Evolutionary conservation across 2,888 invertebrate species (phyloP).

Genomic region (Conus canariensis): DNA sequence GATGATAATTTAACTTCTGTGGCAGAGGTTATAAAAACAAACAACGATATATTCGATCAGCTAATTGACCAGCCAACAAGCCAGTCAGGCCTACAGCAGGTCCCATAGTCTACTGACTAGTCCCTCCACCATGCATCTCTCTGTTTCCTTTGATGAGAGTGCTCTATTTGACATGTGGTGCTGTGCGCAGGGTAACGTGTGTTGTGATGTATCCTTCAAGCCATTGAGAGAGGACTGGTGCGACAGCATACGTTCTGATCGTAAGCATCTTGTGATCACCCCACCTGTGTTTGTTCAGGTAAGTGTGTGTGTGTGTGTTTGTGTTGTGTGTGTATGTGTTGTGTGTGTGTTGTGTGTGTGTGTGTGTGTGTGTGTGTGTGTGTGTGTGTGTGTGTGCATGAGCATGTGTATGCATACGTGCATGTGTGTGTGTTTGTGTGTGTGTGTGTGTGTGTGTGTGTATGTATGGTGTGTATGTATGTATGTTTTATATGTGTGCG

Average conservation of each 20-base stretch:
- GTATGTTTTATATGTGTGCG: neutral
- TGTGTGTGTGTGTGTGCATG: neutral
- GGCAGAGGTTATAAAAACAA: too few species aligned
- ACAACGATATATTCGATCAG: too few species aligned
- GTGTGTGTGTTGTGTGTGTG: neutral
- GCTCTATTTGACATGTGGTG: too few species aligned
- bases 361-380: neutral
- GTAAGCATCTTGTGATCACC: constrained; percentile 31
- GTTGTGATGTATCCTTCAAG: neutral
- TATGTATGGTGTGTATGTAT: neutral
- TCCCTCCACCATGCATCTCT: too few species aligned
- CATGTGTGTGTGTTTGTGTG: neutral
- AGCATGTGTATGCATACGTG: neutral
- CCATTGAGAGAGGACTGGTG: constrained; percentile 28
- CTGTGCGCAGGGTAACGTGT: neutral
- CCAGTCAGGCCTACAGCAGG: too few species aligned
- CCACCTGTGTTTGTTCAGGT: constrained; percentile 23
- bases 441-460: neutral
- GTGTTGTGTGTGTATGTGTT: neutral
- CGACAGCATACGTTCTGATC: neutral
- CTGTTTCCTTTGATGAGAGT: too few species aligned
- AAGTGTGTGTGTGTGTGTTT: neutral
- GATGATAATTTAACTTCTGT: too few species aligned
- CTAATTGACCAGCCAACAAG: too few species aligned
- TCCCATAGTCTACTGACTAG: too few species aligned